Base-by-base conservation (phyloP, 2,888 invertebrate genomes). In the Eupithecia centaureata region DNA sequence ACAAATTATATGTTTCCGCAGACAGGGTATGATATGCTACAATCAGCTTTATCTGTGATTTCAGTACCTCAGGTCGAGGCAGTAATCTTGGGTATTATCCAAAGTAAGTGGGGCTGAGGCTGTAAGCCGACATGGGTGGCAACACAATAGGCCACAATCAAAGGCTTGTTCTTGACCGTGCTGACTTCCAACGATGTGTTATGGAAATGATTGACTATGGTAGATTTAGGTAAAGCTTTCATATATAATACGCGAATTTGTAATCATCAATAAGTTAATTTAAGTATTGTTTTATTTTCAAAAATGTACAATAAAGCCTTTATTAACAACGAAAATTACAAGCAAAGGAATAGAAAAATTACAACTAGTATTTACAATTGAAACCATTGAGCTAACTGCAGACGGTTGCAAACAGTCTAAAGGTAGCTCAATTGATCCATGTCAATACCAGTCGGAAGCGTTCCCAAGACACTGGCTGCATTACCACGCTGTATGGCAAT, bases 101-200 rank as follows among this genome's bases (percentile, higher is more conserved):
- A 33, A 61, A 52, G 61, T 52, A 52, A 52, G 42, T 63, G 63
- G 32, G 56, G 57, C 22, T 57, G 32, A 13, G 22, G 58, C 47
- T 32, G 38, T 61, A 65, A 60, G 54, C 61, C 56, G 65, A 51
- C 62, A 15, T 47, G 57, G 5, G 63, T 18, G 27, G 42, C 32
- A 13, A 18, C 56, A 42, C 63, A 56, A 63, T 63, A 63, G 56
- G 63, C 58, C 57, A 51, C 56, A 57, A 22, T 58, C n/a, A 63
- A 32, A 33, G 32, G 32, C 13, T 30, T 12, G 10, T 18, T 57
- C 32, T 32, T 0, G 18, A 30, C 22, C 32, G 22, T 12, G n/a
- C 57, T 30, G 27, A 27, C 52, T 27, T 15, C 22, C 52, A 22
- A 47, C 12, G 22, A 4, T 18, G 22, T 22, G 22, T 22, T 47